Base-by-base conservation (phyloP, 2,113 vertebrate species). In the Tetrao urogallus region DNA sequence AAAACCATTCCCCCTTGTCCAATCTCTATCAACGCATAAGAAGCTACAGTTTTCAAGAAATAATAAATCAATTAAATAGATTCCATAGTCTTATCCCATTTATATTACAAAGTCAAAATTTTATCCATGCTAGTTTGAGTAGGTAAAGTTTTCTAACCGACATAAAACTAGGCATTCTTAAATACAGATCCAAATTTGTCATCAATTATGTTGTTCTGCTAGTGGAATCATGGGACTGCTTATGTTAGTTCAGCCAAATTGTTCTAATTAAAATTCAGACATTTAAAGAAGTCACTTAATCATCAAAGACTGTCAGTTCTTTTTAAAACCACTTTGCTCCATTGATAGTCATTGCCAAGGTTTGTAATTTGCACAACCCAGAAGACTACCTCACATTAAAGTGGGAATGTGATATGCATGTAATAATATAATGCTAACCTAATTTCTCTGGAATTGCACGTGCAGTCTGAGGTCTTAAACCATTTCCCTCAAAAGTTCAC, bases 281-380 rank as follows among this genome's bases (percentile, higher is more conserved):
- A 88, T 88, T 92, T 88, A 83, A 88, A 91, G 77, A 89, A 92
- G 66, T 84, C 74, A 90, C 28, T 88, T 88, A 86, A 91, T 87
- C 86, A 88, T 89, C 61, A 78, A 74, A 75, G 18, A 47, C 34
- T 83, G 30, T 40, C 64, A 73, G 45, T 38, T 92, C 54, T 34
- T 83, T 95, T 94, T 70, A 72, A 95, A 94, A 75, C 25, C 52
- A 74, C 52, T 48, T 90, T 83, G 52, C 38, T 66, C 21, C 32
- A 67, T 3, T 57, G 42, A 74, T 8, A 78, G 42, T 52, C 58
- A 13, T 47, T 78, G 15, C 7, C 56, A 78, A 81, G 15, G 6
- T 92, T 90, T 71, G 45, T 42, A 80, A 71, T 10, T 60, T 32
- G 4, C 9, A 7, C 38, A 74, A 52, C 8, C 11, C 57, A 73